Evolutionary conservation across 2,113 vertebrate genomes (phyloP).

Genomic region (Sylvia atricapilla): DNA sequence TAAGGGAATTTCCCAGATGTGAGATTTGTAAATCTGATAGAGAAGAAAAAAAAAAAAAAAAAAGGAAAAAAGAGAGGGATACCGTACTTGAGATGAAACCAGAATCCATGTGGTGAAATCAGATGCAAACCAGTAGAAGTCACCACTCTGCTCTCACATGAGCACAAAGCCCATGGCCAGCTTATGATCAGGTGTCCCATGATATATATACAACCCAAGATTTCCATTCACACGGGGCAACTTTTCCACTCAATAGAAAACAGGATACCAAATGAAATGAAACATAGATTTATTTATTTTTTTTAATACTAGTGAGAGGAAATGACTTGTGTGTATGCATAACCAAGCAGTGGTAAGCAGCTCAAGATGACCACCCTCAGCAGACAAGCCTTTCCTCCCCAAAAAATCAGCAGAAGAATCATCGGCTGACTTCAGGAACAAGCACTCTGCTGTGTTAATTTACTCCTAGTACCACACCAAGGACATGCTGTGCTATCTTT

Average conservation of each 20-base stretch:
- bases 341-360: background rate
- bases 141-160: accelerated
- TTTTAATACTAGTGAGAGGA: background rate
- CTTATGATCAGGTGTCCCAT: accelerated
- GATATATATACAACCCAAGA: background rate
- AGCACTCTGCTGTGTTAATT: background rate
- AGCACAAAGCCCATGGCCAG: background rate
- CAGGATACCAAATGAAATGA: background rate
- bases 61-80: background rate
- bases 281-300: background rate
- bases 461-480: background rate
- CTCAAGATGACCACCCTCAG: background rate
- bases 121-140: background rate
- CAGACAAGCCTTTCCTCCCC: background rate
- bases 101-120: background rate
- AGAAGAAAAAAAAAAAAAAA: too few species aligned
- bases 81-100: accelerated
- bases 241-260: background rate
- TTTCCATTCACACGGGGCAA: background rate
- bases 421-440: background rate
- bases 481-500: background rate
- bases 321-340: background rate
- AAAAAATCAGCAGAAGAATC: background rate
- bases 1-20: background rate
- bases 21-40: background rate